Base-by-base conservation (phyloP, 2,888 invertebrate species). In the Cerastoderma edule region DNA sequence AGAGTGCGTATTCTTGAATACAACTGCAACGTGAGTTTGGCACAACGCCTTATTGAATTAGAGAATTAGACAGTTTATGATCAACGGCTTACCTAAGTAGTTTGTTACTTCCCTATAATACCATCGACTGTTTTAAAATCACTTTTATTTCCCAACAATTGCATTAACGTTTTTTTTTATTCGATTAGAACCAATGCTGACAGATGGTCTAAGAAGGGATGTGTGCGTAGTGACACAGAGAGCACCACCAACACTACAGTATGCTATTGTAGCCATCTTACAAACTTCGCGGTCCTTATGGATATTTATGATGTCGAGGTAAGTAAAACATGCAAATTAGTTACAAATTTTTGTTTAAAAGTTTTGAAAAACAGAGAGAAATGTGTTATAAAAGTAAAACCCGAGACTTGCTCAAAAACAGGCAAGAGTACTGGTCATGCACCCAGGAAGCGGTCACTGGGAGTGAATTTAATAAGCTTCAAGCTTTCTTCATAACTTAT, bases 221-320 rank as follows among this genome's bases (percentile, higher is more conserved):
- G 90, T 75, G 22, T 60, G 2, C 53, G 83, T 28, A 76, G 77
- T 39, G 39, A 5, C 1, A 10, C 4, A 2, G 72, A 76, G 2
- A 73, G 79, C 28, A 89, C 88, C 32, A 46, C 28, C 1, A 87
- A 85, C 0, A 88, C 88, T 64, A 81, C 84, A 2, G 83, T 83
- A 8, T 90, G 90, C 72, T 78, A 84, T 66, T 90, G 90, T 60
- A 84, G 75, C 44, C 90, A 90, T 72, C 76, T 89, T 65, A 90
- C 90, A 6, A 90, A 89, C 70, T 90, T 90, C 54, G 89, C 89
- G 35, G 83, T 89, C 3, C 79, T 90, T 2, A 87, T 90, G 87
- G 90, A 90, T 54, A 77, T 90, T 28, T 88, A 88, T 56, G 83
- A 74, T 10, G 83, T 83, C 2, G 77, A 78, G 80, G 89, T 88